Evolutionary conservation across 2,113 vertebrate genomes (phyloP).

Genomic region (Nerophis lumbriciformis): DNA sequence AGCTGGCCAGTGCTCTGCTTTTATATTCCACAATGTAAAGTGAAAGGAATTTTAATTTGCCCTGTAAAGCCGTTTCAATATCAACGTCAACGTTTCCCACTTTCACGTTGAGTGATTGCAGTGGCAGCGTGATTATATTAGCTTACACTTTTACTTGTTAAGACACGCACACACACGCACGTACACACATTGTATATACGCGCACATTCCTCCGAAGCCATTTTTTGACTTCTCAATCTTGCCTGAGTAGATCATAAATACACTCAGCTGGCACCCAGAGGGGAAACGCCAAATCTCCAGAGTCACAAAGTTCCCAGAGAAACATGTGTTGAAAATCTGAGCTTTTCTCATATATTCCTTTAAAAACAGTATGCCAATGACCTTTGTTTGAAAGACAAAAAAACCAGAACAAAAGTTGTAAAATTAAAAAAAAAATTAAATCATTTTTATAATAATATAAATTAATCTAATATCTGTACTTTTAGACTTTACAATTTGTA

Average conservation of each 20-base stretch:
- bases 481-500: no score
- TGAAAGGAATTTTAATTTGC: constrained; percentile 35
- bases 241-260: constrained; percentile 36
- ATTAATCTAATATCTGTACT: no score
- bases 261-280: constrained; percentile 18
- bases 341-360: constrained; percentile 13
- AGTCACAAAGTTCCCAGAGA: constrained; percentile 26
- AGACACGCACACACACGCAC: constrained; percentile 12
- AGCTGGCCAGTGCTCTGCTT: constrained; percentile 41
- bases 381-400: no score
- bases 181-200: not conserved
- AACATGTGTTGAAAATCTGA: constrained; percentile 11
- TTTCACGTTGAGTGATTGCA: constrained; percentile 24
- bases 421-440: no score
- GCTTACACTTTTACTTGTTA: constrained; percentile 15
- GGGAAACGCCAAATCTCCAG: constrained; percentile 23
- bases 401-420: no score
- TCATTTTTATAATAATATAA: no score
- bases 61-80: constrained; percentile 31
- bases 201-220: constrained; percentile 31
- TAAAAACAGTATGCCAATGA: constrained; percentile 1
- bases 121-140: constrained; percentile 12
- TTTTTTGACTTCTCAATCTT: constrained; percentile 33
- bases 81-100: constrained; percentile 21
- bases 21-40: constrained; percentile 24